Percentiles rank a stretch among this genome's conserved stretches.
Conservation (phyloP, 2,113 vertebrate species). For the Chionodraco myersi region DNA sequence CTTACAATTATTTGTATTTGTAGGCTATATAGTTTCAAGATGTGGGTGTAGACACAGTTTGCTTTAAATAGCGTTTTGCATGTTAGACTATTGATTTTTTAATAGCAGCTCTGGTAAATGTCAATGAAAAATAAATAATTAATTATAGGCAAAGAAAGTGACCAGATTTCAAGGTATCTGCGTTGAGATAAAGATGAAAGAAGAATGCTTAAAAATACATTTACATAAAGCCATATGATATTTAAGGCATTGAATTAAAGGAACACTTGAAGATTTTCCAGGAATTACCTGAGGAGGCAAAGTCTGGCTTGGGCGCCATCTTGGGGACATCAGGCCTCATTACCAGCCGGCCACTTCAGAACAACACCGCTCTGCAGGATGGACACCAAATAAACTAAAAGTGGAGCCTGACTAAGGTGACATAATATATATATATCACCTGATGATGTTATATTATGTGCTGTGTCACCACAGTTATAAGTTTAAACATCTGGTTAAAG, state of each 20-base stretch:
- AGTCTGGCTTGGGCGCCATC: constrained; percentile 47
- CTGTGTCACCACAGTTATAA: not conserved
- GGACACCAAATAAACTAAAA: not conserved
- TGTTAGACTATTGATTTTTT: not conserved
- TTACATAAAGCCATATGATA: not conserved
- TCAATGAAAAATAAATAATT: not conserved
- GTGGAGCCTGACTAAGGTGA: not conserved
- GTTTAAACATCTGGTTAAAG: not conserved
- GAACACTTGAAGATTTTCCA: not conserved
- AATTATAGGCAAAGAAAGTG: not conserved
- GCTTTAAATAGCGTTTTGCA: not conserved
- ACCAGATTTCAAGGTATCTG: not conserved
- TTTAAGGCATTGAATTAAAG: not conserved
- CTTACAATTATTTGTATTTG: too few relatives aligned
- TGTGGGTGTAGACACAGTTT: too few relatives aligned
- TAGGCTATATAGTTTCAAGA: too few relatives aligned
- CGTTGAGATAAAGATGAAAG: not conserved
- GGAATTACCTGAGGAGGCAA: not conserved
- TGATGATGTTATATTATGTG: not conserved
- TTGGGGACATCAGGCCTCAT: constrained; percentile 21
- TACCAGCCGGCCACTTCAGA: not conserved
- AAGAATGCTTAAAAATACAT: not conserved
- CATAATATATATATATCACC: too few relatives aligned
- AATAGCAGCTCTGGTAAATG: not conserved
- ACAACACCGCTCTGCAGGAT: not conserved